Base-by-base conservation (phyloP, 1,140 invertebrate genomes). In the Drosophila watanabei region DNA sequence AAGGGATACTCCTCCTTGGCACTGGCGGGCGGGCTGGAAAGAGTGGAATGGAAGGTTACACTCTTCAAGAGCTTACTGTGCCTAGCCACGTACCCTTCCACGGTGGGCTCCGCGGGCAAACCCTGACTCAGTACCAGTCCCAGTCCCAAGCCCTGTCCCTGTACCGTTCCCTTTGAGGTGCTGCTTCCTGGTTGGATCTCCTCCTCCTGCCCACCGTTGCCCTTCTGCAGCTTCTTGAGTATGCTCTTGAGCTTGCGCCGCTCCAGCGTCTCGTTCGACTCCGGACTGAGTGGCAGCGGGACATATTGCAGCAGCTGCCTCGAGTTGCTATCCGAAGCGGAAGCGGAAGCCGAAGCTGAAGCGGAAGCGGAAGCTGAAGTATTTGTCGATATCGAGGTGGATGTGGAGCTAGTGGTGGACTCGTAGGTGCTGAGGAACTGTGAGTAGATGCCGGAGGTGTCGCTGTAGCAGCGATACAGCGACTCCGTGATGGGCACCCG, bases 31-130 rank as follows among this genome's bases (percentile, higher is more conserved):
- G 97, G 96, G 82, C 96, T 97, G 75, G 96, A 96, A 85, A 97
- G 94, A 64, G 97, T 97, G 92, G 97, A 94, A 93, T 98, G 97
- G 94, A 98, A 98, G 58, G 97, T 98, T 57, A 98, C 97, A 93
- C 97, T 97, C 94, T 98, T 98, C 41, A 96, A 95, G 89, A 98
- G 95, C 93, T 98, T 98, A 64, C 96, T 96, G 93, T 97, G 97
- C 90, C 97, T 94, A 37, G 97, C 97, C 28, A 96, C 97, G 93
- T 97, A 98, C 49, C 97, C 97, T 94, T 97, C 96, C 66, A 98
- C 94, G 48, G 97, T 98, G 54, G 96, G 97, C 39, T 97, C 91
- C 77, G 69, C 81, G 45, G 82, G 75, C 57, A 92, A 71, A 41
- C 68, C 76, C 79, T 79, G 60, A 59, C 69, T 93, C 87, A 96